Base-by-base conservation (phyloP, 2,888 invertebrate genomes). In the Spicauda simplicius region DNA sequence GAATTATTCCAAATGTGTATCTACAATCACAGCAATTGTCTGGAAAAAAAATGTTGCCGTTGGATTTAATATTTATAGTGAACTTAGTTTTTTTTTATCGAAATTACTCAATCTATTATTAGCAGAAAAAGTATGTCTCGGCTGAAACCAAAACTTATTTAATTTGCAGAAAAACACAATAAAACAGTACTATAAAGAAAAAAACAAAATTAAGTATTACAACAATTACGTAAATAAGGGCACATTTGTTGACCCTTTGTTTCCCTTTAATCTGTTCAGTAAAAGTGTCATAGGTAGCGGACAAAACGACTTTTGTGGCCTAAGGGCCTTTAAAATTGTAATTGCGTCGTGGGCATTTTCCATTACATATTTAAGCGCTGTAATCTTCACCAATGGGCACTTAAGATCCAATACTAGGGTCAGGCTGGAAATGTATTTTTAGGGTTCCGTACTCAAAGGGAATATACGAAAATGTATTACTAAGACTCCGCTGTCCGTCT, bases 71-170 rank as follows among this genome's bases (percentile, higher is more conserved):
- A 3, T 54, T 71, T 19, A 63, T 48, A 8, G n/a, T 72, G 11
- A 75, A 74, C 48, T 18, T 72, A 11, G 12, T 57, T 3, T n/a
- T 72, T n/a, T 8, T 61, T 75, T 16, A 19, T 70, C 0, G 70
- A 64, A 48, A 64, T 72, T 0, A 61, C 70, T 8, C 61, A 16
- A 14, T 64, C 69, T 1, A 70, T 71, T 10, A 20, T 72, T 11
- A 52, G 62, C 0, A 70, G 62, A 33, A 67, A 20, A 7, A 63
- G 59, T 37, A 64, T 63, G 30, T 61, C 61, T 6, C 62, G 67
- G 1, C 56, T 55, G 10, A 64, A 66, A 14, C 50, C 37, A 10
- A 52, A 16, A 37, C 68, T 58, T 14, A 45, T 69, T 12, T n/a
- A n/a, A n/a, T n/a, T n/a, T n/a, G n/a, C n/a, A n/a, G n/a, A 25